Evolutionary conservation across 2,797 vertebrate genomes (phyloP), one percentile per base, ranked within the genome.

Genomic region (Pachyuromys duprasi): DNA sequence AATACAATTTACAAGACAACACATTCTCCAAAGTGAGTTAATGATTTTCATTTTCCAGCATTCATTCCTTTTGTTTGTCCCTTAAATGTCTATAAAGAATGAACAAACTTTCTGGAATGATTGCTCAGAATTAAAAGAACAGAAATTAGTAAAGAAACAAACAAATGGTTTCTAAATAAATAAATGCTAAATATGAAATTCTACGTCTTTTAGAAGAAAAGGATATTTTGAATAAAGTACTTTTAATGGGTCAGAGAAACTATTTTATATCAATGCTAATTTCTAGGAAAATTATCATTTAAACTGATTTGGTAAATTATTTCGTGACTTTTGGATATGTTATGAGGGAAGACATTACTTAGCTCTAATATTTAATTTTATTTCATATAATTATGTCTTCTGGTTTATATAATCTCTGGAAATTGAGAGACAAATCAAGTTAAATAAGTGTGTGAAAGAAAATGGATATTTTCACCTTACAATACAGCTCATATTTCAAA

Each of bases 51-150:
- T 74, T 84, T 76, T 49, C 39, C 55, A 57, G 42, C 0, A 90
- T 24, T 12, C 6, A 74, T 83, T 15, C 0, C 2, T 79, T 87
- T 67, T 62, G 14, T 76, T 26, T 87, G 79, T 69, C 24, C 24
- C 53, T 90, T 80, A 89, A 42, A 18, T 0, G 53, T 94, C 55
- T 80, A 36, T 15, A 92, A n/a, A 75, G 20, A 89, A 63, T 57
- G 45, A 2, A 12, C 9, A 76, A 88, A 75, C 62, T 70, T 89
- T 94, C 78, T 75, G 26, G 22, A 95, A 95, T 67, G 20, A 74
- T 22, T 86, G 31, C 67, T 95, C 78, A 88, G 49, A 95, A 72
- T 82, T 95, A 49, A 93, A 92, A 92, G 8, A 24, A 28, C 93
- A 20, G 57, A 13, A 82, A 74, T 82, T 39, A 79, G 86, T 26